Base-by-base conservation (phyloP, 2,888 invertebrate species). In the Itoplectis maculator region DNA sequence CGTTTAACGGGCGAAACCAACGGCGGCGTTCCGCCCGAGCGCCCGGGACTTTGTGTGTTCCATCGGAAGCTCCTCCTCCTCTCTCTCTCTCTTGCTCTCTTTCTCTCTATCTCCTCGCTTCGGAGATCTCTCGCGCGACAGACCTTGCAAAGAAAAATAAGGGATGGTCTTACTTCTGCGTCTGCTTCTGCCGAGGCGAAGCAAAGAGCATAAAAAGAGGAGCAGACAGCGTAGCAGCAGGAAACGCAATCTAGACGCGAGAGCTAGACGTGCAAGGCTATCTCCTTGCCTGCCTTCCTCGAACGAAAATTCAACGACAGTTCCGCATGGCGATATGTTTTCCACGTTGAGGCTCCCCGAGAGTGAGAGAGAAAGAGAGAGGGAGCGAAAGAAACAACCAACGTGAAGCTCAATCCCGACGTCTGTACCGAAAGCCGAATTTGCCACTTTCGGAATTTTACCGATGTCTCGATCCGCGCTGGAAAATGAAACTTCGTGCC, bases 1-100 rank as follows among this genome's bases (percentile, higher is more conserved):
- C 89, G 88, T 90, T 91, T 90, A 88, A 91, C 89, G 88, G 88
- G 85, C 84, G 87, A 86, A 89, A 88, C 86, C 84, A 82, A 78
- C 83, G 85, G 80, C 79, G 85, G 82, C 83, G 84, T 84, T 81
- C 82, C 79, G 76, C 84, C 81, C 84, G 85, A 84, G 83, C 86
- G 79, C 84, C 59, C 77, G 82, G 49, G 68, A 83, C 74, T 74
- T 77, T 80, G 61, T 61, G 61, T 40, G 82, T 70, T 82, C 82
- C 66, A 72, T 82, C 47, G 78, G 77, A 61, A 72, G 49, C 75
- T 75, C 65, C 79, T 70, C 70, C 61, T 75, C 79, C 59, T 15
- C 35, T 29, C 35, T 6, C n/a, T 15, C 15, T 5, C 13, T 47
- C n/a, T 47, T n/a, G 7, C n/a, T 18, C 40, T 37, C 13, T 69